These are phyloP conservation scores for Casuarius casuarius DNA, from an alignment of 2,113 vertebrate species.

Conservation along the genomic window DNA sequence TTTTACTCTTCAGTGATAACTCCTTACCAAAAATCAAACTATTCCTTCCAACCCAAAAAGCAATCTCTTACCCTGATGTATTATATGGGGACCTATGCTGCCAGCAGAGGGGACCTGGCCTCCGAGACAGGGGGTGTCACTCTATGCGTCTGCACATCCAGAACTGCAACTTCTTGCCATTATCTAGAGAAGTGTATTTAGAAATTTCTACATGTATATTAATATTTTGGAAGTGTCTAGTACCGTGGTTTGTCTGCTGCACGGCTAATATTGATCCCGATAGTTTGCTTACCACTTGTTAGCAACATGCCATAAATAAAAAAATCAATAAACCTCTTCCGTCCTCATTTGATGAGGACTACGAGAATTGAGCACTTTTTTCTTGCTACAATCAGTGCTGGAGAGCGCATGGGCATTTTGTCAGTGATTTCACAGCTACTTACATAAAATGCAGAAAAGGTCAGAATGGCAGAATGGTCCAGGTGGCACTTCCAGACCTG, in stretches of 20 bases:
- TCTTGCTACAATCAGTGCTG: not conserved
- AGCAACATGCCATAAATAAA: not conserved
- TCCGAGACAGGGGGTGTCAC: too few species aligned
- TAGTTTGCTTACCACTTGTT: not conserved
- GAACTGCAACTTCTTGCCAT: not conserved
- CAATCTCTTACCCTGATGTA: fast-evolving
- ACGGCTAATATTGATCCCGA: not conserved
- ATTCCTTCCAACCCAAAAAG: not conserved
- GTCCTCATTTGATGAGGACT: not conserved
- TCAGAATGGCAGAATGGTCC: not conserved
- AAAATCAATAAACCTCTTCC: not conserved
- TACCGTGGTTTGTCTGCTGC: not conserved
- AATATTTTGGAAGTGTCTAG: not conserved
- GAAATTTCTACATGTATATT: not conserved
- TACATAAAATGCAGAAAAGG: too few species aligned
- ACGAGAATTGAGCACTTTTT: not conserved
- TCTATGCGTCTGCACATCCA: too few species aligned
- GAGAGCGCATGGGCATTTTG: not conserved
- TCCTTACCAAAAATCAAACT: not conserved
- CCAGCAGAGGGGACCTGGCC: too few species aligned
- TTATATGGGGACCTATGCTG: not conserved
- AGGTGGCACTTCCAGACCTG: not conserved
- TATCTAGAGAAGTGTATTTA: not conserved
- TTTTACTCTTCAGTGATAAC: not conserved
- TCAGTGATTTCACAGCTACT: not conserved